These are phyloP conservation scores for Pantala flavescens DNA, from an alignment of 1,140 invertebrate genomes.

Conservation along the genomic window DNA sequence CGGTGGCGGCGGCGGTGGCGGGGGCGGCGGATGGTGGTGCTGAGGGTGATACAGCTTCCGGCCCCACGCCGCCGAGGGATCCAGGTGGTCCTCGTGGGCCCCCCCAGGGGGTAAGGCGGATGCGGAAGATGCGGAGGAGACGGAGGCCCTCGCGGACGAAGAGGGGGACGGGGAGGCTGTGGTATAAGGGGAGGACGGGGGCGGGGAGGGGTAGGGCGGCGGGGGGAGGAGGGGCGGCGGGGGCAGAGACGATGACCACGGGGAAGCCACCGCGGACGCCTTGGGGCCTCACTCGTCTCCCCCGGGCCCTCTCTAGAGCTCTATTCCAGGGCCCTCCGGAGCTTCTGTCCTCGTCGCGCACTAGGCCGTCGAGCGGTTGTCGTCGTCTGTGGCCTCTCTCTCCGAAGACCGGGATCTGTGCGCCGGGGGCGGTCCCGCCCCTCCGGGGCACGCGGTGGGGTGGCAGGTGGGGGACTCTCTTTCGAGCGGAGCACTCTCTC, in stretches of 20 bases:
- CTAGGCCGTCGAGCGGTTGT: too few species aligned
- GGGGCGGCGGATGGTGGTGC: conserved; percentile 32
- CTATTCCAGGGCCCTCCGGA: background rate
- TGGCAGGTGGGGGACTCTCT: background rate
- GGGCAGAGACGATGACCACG: background rate
- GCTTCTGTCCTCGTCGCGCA: too few species aligned
- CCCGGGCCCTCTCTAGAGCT: background rate
- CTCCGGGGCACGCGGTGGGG: too few species aligned
- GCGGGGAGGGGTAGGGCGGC: conserved; percentile 2
- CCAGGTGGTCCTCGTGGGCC: background rate
- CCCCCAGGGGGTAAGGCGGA: background rate
- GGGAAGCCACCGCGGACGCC: background rate
- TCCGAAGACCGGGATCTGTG: background rate
- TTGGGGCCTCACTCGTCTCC: background rate
- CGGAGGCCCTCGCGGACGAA: background rate
- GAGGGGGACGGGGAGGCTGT: background rate
- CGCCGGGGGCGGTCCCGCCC: too few species aligned
- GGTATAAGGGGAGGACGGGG: background rate
- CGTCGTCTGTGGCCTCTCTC: background rate
- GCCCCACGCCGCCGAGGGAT: conserved; percentile 46
- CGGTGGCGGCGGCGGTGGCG: conserved; percentile 24
- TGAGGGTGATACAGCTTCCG: conserved; percentile 58
- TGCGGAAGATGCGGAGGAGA: background rate
- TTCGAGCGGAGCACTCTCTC: background rate
- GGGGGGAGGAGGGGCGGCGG: conserved; percentile 1